Evolutionary conservation across 1,140 invertebrate genomes (phyloP).

Genomic region (Mycetomoellerius zeteki): DNA sequence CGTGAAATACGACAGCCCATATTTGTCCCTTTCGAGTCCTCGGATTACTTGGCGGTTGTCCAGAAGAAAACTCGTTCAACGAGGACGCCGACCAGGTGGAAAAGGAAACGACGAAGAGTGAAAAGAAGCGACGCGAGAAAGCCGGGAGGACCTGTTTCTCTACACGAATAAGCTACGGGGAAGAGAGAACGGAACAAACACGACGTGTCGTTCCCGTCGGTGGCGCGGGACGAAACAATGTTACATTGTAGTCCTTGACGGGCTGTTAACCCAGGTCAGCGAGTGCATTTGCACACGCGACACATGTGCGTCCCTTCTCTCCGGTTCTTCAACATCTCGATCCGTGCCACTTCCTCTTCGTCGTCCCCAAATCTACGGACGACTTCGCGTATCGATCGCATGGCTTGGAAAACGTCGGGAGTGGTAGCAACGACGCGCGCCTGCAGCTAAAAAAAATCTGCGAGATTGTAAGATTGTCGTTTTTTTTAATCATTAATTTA

Average conservation of each 20-base stretch:
- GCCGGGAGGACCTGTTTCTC: constrained; percentile 42
- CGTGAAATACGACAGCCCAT: not conserved
- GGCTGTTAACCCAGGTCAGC: constrained; percentile 85
- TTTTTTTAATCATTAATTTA: not conserved
- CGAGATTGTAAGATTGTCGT: not conserved
- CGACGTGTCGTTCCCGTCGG: constrained; percentile 14
- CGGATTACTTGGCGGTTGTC: constrained; percentile 8
- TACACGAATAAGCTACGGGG: constrained; percentile 1
- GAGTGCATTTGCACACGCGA: constrained; percentile 68
- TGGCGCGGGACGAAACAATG: constrained; percentile 79
- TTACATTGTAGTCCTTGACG: constrained; percentile 80
- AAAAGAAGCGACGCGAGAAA: constrained; percentile 50
- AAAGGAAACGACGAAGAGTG: constrained; percentile 47
- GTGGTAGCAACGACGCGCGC: not conserved
- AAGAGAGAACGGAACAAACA: constrained; percentile 46
- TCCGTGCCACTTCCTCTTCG: not conserved
- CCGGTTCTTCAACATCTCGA: not conserved
- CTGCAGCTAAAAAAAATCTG: not conserved
- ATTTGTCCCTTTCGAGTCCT: constrained; percentile 16
- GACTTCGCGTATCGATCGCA: constrained; percentile 28
- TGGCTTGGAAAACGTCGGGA: not conserved
- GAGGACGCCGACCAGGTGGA: constrained; percentile 25
- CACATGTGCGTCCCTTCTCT: constrained; percentile 6
- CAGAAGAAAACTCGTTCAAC: constrained; percentile 41
- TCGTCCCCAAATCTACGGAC: constrained; percentile 12